These are phyloP conservation scores for Eupithecia centaureata DNA, from an alignment of 2,888 invertebrate genomes.

Conservation along the genomic window DNA sequence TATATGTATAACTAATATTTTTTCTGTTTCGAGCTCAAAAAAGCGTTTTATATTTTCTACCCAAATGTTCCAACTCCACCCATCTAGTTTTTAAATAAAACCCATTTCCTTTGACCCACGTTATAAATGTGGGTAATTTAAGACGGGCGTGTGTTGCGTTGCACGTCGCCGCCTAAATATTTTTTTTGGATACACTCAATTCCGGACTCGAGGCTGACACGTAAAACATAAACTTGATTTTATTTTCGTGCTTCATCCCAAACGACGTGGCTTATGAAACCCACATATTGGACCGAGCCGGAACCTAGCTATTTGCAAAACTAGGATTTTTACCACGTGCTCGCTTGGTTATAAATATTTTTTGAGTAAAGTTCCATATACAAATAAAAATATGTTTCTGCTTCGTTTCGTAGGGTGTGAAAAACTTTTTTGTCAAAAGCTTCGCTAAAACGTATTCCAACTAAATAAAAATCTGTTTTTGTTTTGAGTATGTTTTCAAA, in stretches of 20 bases:
- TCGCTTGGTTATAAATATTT: background rate
- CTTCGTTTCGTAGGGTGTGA: background rate
- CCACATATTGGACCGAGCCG: background rate
- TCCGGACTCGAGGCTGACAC: constrained; percentile 20
- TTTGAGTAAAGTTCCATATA: background rate
- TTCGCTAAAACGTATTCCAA: background rate
- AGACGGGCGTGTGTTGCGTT: constrained; percentile 38
- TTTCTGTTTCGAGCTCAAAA: background rate
- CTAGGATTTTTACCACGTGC: background rate
- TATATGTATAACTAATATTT: no score
- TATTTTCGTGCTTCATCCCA: constrained; percentile 18
- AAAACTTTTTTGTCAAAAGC: background rate
- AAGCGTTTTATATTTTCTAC: background rate
- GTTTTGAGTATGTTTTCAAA: background rate
- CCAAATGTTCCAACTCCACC: constrained; percentile 6
- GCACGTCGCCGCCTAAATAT: constrained; percentile 34
- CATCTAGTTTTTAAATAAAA: constrained; percentile 37
- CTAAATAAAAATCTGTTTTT: background rate
- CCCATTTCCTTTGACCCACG: constrained; percentile 45
- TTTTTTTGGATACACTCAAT: constrained; percentile 41
- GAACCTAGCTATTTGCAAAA: background rate
- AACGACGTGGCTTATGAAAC: constrained; percentile 13
- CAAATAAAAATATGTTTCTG: background rate
- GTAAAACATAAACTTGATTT: constrained; percentile 29
- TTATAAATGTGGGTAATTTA: constrained; percentile 50